Conservation (phyloP, 2,113 vertebrate genomes). For the Notarius quadriscutis region DNA sequence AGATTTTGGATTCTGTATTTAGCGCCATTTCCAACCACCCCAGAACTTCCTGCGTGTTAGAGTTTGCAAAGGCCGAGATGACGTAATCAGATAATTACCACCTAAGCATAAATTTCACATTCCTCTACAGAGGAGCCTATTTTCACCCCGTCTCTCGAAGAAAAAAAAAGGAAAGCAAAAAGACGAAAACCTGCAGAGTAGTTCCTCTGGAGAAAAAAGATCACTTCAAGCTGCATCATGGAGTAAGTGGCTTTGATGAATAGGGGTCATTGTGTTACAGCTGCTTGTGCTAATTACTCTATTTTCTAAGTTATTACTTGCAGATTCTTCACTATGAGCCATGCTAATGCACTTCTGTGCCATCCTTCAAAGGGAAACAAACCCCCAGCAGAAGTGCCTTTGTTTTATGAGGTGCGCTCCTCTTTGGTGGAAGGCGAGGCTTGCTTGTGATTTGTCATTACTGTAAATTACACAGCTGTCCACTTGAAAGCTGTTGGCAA, state of each 20-base stretch:
- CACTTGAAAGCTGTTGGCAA: constrained; percentile 30
- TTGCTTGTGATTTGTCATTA: constrained; percentile 43
- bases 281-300: constrained; percentile 64
- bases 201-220: constrained; percentile 40
- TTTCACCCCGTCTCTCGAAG: neutral
- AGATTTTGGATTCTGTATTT: constrained; percentile 14
- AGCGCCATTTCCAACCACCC: constrained; percentile 36
- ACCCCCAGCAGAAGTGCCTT: constrained; percentile 29
- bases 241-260: constrained; percentile 62
- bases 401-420: constrained; percentile 34
- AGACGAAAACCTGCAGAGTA: constrained; percentile 12
- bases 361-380: constrained; percentile 47
- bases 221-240: constrained; percentile 56
- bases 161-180: constrained; percentile 16
- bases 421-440: constrained; percentile 41
- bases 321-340: constrained; percentile 54
- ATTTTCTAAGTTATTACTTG: constrained; percentile 64
- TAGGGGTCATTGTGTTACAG: constrained; percentile 65
- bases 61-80: constrained; percentile 20
- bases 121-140: constrained; percentile 1
- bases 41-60: constrained; percentile 26
- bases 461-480: constrained; percentile 43
- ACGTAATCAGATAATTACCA: neutral
- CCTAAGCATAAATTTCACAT: constrained; percentile 3
- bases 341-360: constrained; percentile 48